A percentile compares a stretch with the other conserved stretches of the same genome.
These are phyloP conservation scores for Xanthia icteritia DNA, from an alignment of 2,888 invertebrate genomes.

Conservation along the genomic window DNA sequence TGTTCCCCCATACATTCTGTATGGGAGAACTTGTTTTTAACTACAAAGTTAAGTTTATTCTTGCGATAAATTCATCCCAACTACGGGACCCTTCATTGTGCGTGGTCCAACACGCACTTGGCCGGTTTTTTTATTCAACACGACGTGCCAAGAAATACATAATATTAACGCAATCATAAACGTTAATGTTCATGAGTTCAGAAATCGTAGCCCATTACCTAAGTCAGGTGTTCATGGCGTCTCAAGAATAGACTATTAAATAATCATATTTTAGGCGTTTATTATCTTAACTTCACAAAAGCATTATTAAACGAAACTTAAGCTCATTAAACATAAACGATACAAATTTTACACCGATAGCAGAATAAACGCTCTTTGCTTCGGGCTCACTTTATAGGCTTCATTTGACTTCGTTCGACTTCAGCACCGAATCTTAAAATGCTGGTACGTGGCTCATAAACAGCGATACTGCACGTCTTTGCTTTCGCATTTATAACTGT, in stretches of 20 bases:
- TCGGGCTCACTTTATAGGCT: not conserved
- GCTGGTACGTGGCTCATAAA: conserved; percentile 52
- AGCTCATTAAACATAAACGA: conserved; percentile 24
- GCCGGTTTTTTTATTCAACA: too few species aligned
- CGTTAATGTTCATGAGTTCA: not conserved
- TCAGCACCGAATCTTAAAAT: conserved; percentile 21
- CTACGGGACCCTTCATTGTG: too few species aligned
- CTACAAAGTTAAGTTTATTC: too few species aligned
- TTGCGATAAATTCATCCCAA: too few species aligned
- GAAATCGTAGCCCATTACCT: not conserved
- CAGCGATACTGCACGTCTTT: conserved; percentile 35
- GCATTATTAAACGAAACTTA: conserved; percentile 35
- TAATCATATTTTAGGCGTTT: conserved; percentile 5
- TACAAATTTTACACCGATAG: conserved; percentile 30
- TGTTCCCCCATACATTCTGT: too few species aligned
- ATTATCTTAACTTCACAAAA: conserved; percentile 15
- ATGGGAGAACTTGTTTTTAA: too few species aligned
- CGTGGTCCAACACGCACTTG: too few species aligned
- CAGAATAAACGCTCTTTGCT: conserved; percentile 7
- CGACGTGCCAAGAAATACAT: not conserved
- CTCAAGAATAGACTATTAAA: conserved; percentile 12
- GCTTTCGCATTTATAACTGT: conserved; percentile 43
- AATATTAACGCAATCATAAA: not conserved
- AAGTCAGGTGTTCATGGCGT: not conserved
- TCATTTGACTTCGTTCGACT: conserved; percentile 1